Evolutionary conservation across 2,113 vertebrate genomes (phyloP).

Genomic region (Zapornia atra): DNA sequence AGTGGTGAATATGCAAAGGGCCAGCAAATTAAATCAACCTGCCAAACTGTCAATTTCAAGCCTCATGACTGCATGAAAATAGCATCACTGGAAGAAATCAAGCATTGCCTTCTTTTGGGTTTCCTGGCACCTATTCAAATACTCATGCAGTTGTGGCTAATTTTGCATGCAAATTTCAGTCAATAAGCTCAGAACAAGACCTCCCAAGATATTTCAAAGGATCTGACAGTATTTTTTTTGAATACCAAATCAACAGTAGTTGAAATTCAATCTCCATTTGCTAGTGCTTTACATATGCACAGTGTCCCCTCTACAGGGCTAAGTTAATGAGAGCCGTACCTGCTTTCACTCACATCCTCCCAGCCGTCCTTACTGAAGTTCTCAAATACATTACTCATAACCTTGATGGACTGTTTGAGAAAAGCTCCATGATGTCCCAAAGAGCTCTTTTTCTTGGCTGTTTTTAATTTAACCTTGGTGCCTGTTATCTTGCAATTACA

Average conservation of each 20-base stretch:
- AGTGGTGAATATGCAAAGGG: conserved; percentile 97
- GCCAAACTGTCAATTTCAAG: conserved; percentile 99
- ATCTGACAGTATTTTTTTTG: conserved; percentile 96
- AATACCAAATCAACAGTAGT: conserved; percentile 98
- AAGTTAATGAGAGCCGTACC: conserved; percentile 96
- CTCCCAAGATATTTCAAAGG: conserved; percentile 99
- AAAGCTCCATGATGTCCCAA: conserved; percentile 78
- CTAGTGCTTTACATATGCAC: conserved; percentile 93
- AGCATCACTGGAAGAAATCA: conserved; percentile 97
- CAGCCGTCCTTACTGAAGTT: conserved; percentile 92
- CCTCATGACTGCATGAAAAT: conserved; percentile 96
- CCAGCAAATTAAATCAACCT: conserved; percentile 99
- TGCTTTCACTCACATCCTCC: conserved; percentile 93
- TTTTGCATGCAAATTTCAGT: conserved; percentile 99
- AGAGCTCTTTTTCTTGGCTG: conserved; percentile 76
- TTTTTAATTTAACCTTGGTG: conserved; percentile 87
- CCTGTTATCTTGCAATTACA: conserved; percentile 71
- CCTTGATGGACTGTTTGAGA: conserved; percentile 89
- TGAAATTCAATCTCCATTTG: conserved; percentile 98
- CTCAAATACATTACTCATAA: conserved; percentile 84
- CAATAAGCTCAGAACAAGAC: conserved; percentile 99
- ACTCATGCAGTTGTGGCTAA: conserved; percentile 95
- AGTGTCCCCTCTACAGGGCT: conserved; percentile 87
- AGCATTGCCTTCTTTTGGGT: conserved; percentile 91
- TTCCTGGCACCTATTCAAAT: conserved; percentile 96